A percentile compares a stretch with the other conserved stretches of the same genome.
Conservation (phyloP, 2,888 invertebrate species). For the Euclidia mi region DNA sequence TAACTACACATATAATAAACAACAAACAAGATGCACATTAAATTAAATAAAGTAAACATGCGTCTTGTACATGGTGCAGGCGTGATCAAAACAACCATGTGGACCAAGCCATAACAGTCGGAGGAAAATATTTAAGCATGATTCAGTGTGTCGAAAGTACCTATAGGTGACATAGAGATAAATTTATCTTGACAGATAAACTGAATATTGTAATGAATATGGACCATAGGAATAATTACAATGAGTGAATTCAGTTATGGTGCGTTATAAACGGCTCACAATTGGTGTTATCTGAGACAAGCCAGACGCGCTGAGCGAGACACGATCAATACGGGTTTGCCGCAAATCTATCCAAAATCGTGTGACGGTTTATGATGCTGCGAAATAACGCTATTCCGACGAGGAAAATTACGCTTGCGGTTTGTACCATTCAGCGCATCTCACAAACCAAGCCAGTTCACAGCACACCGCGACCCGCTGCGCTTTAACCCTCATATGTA, state of each 20-base stretch:
- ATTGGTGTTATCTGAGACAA: slow-evolving; percentile 67
- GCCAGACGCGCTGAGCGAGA: slow-evolving; percentile 57
- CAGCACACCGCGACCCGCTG: slow-evolving; percentile 16
- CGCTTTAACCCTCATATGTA: background rate
- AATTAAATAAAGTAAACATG: slow-evolving; percentile 41
- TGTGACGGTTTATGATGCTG: slow-evolving; percentile 65
- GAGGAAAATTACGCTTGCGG: slow-evolving; percentile 56
- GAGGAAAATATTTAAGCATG: slow-evolving; percentile 47
- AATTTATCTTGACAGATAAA: slow-evolving; percentile 19
- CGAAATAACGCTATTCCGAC: slow-evolving; percentile 62
- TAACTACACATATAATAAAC: slow-evolving; percentile 20
- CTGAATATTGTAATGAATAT: slow-evolving; percentile 40
- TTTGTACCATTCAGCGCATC: slow-evolving; percentile 41
- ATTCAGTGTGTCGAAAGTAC: slow-evolving; percentile 26
- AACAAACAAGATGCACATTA: slow-evolving; percentile 22
- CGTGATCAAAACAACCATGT: slow-evolving; percentile 34
- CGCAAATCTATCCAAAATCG: slow-evolving; percentile 66
- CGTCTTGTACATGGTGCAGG: slow-evolving; percentile 30
- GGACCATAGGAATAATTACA: slow-evolving; percentile 44
- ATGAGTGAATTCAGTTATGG: slow-evolving; percentile 49
- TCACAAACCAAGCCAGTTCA: slow-evolving; percentile 37
- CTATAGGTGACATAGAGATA: slow-evolving; percentile 13
- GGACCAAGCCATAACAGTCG: slow-evolving; percentile 30
- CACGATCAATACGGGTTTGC: slow-evolving; percentile 61
- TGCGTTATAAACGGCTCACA: slow-evolving; percentile 61